Base-by-base conservation (phyloP, 2,888 invertebrate genomes). In the Pollenia griseotomentosa region DNA sequence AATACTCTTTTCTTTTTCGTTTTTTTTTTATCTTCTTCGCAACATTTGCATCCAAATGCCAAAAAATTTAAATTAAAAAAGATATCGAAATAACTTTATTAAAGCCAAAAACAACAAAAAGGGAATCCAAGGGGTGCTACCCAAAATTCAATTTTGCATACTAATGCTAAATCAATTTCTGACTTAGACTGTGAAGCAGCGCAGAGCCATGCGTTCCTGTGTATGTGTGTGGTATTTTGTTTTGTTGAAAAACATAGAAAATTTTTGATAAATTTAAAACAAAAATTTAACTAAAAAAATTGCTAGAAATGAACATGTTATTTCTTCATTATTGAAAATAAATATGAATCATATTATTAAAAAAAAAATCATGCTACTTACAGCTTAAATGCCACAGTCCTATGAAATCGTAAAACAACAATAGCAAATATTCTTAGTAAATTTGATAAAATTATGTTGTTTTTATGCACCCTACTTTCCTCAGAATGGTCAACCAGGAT, bases 211-310 rank as follows among this genome's bases (percentile, higher is more conserved):
- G 10, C 33, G 16, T 19, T 14, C 3, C 12, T n/a, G 40, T 53
- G 14, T 48, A 48, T 44, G 78, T 83, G 83, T 84, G 80, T 63
- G 83, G 78, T 61, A 73, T 53, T 74, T 66, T 73, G 48, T 57
- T 78, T 71, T 55, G 33, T 63, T 77, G 33, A 78, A 61, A 73
- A 81, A 83, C 74, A 70, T 79, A 83, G 53, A 83, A 83, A 33
- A 83, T 80, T 75, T 59, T 71, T 83, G 46, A 48, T 63, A 33
- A 74, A 73, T 78, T 11, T 73, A 19, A n/a, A 78, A 9, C 61
- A 71, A 40, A 71, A 55, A 70, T 46, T 33, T 4, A 6, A 12
- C 12, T 19, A n/a, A 46, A 63, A 61, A 73, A 68, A 40, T 57
- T 59, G n/a, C 61, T 70, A 75, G 44, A 63, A 55, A 23, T 46